Conservation (phyloP, 2,797 vertebrate species). For the Mionectes olivaceus region DNA sequence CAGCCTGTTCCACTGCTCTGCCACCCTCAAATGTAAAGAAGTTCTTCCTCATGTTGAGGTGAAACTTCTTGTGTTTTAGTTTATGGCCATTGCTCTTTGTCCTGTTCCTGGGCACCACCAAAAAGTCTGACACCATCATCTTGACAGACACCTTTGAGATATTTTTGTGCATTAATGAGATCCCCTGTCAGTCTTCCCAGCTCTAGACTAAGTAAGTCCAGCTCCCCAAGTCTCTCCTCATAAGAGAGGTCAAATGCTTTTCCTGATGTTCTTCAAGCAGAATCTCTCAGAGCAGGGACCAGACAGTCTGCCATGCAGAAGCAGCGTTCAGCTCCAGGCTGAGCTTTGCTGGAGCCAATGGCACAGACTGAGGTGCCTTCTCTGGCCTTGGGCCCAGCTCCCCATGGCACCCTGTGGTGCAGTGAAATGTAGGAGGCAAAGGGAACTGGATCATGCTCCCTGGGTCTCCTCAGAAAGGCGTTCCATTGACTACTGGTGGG, state of each 20-base stretch:
- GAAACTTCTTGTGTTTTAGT: background rate
- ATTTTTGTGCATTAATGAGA: background rate
- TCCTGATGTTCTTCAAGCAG: background rate
- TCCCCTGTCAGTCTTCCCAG: background rate
- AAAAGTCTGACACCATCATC: background rate
- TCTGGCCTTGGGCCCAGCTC: background rate
- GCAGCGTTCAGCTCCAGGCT: background rate
- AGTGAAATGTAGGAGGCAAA: background rate
- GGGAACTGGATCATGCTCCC: background rate
- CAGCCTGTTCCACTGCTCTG: background rate
- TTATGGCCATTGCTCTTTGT: background rate
- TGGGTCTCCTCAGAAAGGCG: background rate
- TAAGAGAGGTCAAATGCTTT: background rate
- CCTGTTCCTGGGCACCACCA: background rate
- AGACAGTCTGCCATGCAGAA: background rate
- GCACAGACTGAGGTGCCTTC: background rate
- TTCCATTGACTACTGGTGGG: background rate
- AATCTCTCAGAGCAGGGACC: background rate
- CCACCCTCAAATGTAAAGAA: background rate
- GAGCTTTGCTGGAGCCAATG: background rate
- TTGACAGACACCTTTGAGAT: background rate
- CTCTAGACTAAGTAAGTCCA: background rate
- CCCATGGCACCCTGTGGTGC: fast-evolving
- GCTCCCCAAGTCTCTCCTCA: background rate
- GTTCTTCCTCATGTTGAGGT: background rate